Evolutionary conservation across 2,113 vertebrate genomes (phyloP).

Genomic region (cattle (Bos taurus)): DNA sequence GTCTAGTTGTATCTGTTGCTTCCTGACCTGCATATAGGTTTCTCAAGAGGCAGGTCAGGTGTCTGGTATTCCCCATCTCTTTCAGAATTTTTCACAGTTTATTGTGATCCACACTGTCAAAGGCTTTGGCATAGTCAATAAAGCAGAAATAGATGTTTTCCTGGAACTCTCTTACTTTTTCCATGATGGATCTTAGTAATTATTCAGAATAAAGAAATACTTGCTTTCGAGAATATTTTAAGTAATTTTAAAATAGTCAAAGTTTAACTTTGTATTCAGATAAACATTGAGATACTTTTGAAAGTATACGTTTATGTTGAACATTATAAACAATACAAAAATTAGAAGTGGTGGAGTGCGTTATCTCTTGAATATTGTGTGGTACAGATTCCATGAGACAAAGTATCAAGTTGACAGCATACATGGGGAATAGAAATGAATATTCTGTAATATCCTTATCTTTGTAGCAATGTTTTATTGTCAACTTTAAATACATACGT

Average conservation of each 20-base stretch:
- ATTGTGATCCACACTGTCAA: too few species aligned
- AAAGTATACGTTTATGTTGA: not conserved
- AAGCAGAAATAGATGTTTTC: too few species aligned
- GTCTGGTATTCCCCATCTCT: too few species aligned
- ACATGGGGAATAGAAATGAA: not conserved
- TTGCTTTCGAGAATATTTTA: not conserved
- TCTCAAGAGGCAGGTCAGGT: too few species aligned
- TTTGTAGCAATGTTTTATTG: not conserved
- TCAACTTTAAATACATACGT: not conserved
- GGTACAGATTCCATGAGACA: not conserved
- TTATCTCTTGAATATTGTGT: not conserved
- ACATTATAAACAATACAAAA: not conserved
- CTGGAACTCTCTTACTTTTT: too few species aligned
- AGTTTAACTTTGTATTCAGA: not conserved
- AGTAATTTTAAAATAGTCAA: not conserved
- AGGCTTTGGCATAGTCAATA: too few species aligned
- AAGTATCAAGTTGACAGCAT: not conserved
- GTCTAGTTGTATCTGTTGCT: too few species aligned
- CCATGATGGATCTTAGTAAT: not conserved
- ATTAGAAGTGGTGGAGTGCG: accelerated
- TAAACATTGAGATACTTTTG: not conserved
- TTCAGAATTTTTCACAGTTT: too few species aligned
- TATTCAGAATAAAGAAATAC: not conserved
- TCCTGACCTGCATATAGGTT: too few species aligned
- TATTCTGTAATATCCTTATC: not conserved